Percentiles rank a stretch among this genome's conserved stretches.
phyloP scores from a whole-genome alignment of 2,888 invertebrate species.

The Melanostoma mellinum region DNA sequence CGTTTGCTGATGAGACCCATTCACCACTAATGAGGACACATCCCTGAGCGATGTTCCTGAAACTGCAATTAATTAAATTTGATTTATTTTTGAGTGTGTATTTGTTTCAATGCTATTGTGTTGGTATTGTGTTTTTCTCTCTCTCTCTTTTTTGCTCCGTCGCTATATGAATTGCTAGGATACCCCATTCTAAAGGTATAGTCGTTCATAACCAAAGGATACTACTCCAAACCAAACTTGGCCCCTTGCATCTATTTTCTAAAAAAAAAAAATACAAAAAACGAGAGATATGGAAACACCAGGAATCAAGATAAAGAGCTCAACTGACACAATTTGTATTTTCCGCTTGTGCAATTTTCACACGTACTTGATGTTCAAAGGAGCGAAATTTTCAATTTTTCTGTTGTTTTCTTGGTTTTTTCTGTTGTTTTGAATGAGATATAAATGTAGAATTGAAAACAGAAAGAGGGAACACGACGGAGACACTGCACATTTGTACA shows the following conservation, averaged over 20 bases:
- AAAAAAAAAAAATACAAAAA: slow-evolving; percentile 3
- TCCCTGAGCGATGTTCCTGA: slow-evolving; percentile 72
- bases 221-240: slow-evolving; percentile 30
- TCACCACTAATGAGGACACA: slow-evolving; percentile 73
- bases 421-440: slow-evolving; percentile 47
- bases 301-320: slow-evolving; percentile 71
- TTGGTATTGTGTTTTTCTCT: slow-evolving; percentile 2
- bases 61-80: slow-evolving; percentile 73
- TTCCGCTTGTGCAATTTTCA: slow-evolving; percentile 67
- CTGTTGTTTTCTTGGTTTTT: not conserved
- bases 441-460: not conserved
- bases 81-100: slow-evolving; percentile 65
- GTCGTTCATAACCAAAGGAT: slow-evolving; percentile 50
- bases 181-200: not conserved
- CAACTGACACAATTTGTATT: slow-evolving; percentile 71
- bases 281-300: slow-evolving; percentile 42
- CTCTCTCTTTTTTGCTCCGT: not conserved
- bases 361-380: slow-evolving; percentile 49
- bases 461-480: not conserved
- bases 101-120: not conserved
- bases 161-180: too few species aligned
- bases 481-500: not conserved
- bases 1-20: slow-evolving; percentile 71
- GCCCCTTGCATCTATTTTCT: slow-evolving; percentile 41
- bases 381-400: slow-evolving; percentile 64